Evolutionary conservation across 2,113 vertebrate species (phyloP).

Genomic region (Pituophis catenifer): DNA sequence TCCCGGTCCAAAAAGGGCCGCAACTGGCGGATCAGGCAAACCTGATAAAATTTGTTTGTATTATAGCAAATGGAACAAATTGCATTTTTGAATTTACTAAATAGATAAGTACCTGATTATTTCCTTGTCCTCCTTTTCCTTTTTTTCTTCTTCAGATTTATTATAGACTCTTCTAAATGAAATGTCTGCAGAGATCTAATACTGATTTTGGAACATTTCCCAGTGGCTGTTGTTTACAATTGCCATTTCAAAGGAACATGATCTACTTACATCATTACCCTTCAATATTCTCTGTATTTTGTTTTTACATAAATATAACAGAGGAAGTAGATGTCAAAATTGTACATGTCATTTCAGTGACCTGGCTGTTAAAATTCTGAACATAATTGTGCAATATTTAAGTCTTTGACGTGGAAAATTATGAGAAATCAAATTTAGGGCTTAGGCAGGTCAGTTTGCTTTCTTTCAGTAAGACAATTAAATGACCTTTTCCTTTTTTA

Average conservation of each 20-base stretch:
- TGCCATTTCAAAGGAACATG: neutral
- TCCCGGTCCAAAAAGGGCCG: too few species aligned
- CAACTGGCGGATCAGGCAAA: too few species aligned
- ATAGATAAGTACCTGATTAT: neutral
- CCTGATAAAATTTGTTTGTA: neutral
- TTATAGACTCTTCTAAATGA: neutral
- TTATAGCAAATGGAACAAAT: neutral
- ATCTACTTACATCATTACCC: neutral
- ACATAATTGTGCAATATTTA: conserved; percentile 20
- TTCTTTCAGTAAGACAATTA: conserved; percentile 3
- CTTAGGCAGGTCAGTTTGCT: neutral
- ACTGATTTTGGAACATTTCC: neutral
- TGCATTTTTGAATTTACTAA: neutral
- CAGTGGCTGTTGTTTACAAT: neutral
- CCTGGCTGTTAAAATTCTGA: neutral
- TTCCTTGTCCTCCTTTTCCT: neutral
- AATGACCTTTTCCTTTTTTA: neutral
- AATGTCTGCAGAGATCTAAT: fast-evolving
- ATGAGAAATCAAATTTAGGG: conserved; percentile 18
- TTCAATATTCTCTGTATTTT: neutral
- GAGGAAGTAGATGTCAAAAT: neutral
- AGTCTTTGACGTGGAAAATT: neutral
- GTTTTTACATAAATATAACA: neutral
- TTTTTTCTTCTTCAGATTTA: neutral
- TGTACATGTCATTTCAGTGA: neutral